Evolutionary conservation across 2,797 vertebrate species (phyloP), one percentile per base, ranked within the genome.

Genomic region (Nyctalus aviator): DNA sequence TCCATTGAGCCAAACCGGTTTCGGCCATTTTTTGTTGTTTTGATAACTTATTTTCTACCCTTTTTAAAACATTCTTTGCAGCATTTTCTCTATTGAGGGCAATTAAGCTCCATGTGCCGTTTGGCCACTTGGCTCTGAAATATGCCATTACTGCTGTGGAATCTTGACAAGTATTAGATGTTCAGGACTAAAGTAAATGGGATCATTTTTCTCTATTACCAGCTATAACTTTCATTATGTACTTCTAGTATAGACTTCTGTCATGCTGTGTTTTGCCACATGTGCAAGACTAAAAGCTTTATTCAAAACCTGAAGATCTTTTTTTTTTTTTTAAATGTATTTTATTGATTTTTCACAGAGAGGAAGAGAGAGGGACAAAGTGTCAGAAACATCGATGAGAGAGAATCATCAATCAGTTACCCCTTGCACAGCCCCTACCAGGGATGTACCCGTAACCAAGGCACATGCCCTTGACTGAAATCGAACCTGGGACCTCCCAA

Each of bases 271-370:
- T 57, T 69, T 30, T 73, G 46, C 27, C 18, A 86, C 20, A 89
- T 7, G 32, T 37, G 41, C 32, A 90, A 92, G 14, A 59, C 32
- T 88, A 75, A 92, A 71, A 94, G 32, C 14, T 71, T 93, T 85
- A 84, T n/a, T 94, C 46, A 83, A 76, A 87, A 91, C 32, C 30
- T 90, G 25, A 92, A 92, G 32, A 77, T 55, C 41, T 88, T 88
- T 81, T 81, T n/a, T n/a, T n/a, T n/a, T n/a, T n/a, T n/a, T n/a
- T n/a, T n/a, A n/a, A n/a, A n/a, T n/a, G n/a, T n/a, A n/a, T n/a
- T n/a, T n/a, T n/a, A n/a, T n/a, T n/a, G n/a, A n/a, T n/a, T n/a
- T n/a, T n/a, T n/a, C n/a, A n/a, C n/a, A n/a, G n/a, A n/a, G n/a
- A n/a, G n/a, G n/a, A n/a, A n/a, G n/a, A n/a, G n/a, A n/a, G n/a